phyloP scores from a whole-genome alignment of 53 echinoderm and acorn worm species.

The Zoroaster sp. region DNA sequence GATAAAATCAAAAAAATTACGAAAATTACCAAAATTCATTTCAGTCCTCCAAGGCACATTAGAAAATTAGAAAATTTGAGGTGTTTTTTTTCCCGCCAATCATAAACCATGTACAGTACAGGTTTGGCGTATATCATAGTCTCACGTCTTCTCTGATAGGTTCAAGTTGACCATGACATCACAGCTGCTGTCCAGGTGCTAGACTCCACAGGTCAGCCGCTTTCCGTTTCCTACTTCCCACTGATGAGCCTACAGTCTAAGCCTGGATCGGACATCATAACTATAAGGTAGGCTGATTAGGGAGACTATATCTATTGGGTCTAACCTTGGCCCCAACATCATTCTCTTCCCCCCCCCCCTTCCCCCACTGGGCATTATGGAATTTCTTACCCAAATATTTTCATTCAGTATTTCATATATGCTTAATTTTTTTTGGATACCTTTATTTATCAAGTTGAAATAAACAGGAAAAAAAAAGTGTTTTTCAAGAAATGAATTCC shows the following conservation, averaged over 20 bases:
- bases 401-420: too few relatives aligned
- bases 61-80: neutral
- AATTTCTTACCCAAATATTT: too few relatives aligned
- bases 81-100: neutral
- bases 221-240: slow-evolving; percentile 83
- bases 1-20: too few relatives aligned
- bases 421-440: too few relatives aligned
- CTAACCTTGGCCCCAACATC: too few relatives aligned
- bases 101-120: neutral
- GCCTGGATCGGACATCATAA: slow-evolving; percentile 79
- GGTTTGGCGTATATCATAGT: neutral
- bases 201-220: slow-evolving; percentile 85
- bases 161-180: slow-evolving; percentile 93
- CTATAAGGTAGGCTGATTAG: slow-evolving; percentile 64
- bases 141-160: slow-evolving; percentile 45
- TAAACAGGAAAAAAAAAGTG: too few relatives aligned
- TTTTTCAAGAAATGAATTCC: too few relatives aligned
- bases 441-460: too few relatives aligned
- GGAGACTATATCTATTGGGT: too few relatives aligned
- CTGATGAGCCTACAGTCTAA: slow-evolving; percentile 83
- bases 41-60: neutral
- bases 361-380: too few relatives aligned
- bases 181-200: slow-evolving; percentile 85
- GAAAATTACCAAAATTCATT: too few relatives aligned
- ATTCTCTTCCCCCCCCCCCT: too few relatives aligned